Conservation (phyloP, 2,888 invertebrate species). For the Marasmarcha lunaedactyla region DNA sequence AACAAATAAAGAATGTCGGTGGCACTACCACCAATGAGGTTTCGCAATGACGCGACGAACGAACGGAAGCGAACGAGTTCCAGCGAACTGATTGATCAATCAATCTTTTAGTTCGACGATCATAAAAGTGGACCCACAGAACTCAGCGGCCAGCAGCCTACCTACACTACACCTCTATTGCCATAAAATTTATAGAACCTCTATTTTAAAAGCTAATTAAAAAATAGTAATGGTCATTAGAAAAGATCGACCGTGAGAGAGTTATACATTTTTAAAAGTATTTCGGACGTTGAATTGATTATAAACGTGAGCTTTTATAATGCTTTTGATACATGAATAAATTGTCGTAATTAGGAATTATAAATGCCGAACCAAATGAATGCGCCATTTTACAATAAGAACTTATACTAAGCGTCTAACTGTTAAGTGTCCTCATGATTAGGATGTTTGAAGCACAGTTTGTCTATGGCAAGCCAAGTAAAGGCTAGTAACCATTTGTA, state of each 20-base stretch:
- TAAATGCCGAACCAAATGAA: too few relatives aligned
- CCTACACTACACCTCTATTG: constrained; percentile 40
- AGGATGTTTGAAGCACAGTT: too few relatives aligned
- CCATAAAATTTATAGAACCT: constrained; percentile 61
- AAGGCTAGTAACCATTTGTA: too few relatives aligned
- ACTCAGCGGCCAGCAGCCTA: constrained; percentile 26
- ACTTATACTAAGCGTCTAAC: too few relatives aligned
- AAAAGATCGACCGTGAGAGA: constrained; percentile 55
- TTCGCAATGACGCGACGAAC: constrained; percentile 39
- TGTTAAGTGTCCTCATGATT: too few relatives aligned
- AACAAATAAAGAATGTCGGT: constrained; percentile 21
- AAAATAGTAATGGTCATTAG: constrained; percentile 49
- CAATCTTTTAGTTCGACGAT: constrained; percentile 36
- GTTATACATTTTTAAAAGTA: constrained; percentile 44
- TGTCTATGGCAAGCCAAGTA: too few relatives aligned
- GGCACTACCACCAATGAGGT: constrained; percentile 13
- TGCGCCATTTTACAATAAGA: too few relatives aligned
- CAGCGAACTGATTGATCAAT: constrained; percentile 49
- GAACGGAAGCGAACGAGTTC: constrained; percentile 47
- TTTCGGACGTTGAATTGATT: constrained; percentile 25
- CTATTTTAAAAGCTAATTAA: constrained; percentile 63
- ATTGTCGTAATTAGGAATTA: constrained; percentile 9
- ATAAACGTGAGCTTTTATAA: not conserved
- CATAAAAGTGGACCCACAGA: constrained; percentile 41
- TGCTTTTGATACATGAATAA: too few relatives aligned